Evolutionary conservation across 1,140 invertebrate species (phyloP).

Genomic region (Laupala kohalensis): DNA sequence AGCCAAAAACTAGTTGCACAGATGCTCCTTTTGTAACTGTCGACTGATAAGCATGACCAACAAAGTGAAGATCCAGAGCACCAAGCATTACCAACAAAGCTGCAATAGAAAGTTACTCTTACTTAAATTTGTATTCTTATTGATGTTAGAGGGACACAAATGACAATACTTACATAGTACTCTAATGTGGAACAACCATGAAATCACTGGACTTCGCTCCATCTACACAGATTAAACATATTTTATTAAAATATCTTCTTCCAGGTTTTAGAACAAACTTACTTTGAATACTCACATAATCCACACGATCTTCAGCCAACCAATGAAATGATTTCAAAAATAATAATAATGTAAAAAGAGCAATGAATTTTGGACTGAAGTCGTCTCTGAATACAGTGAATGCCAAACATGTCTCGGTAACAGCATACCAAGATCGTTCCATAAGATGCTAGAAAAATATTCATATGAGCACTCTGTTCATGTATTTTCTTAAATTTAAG

Average conservation of each 20-base stretch:
- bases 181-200: constrained; percentile 87
- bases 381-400: constrained; percentile 99
- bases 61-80: constrained; percentile 74
- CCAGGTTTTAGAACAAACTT: neutral
- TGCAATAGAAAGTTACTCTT: constrained; percentile 24
- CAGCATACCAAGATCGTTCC: constrained; percentile 97
- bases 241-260: neutral
- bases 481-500: neutral
- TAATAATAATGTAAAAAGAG: constrained; percentile 88
- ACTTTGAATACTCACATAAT: constrained; percentile 74
- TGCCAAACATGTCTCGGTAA: constrained; percentile 96
- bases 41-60: constrained; percentile 87
- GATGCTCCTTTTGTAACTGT: constrained; percentile 91
- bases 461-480: neutral
- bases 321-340: constrained; percentile 99
- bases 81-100: constrained; percentile 67
- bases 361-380: constrained; percentile 97
- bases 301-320: constrained; percentile 96
- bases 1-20: constrained; percentile 97
- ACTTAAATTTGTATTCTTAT: neutral
- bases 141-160: neutral
- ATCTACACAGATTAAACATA: constrained; percentile 49
- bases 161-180: constrained; percentile 53
- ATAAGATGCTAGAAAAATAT: constrained; percentile 73
- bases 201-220: constrained; percentile 96